A percentile compares a stretch with the other conserved stretches of the same genome.
These are phyloP conservation scores for Nycticebus coucang DNA, from an alignment of 2,113 vertebrate genomes.

Conservation along the genomic window DNA sequence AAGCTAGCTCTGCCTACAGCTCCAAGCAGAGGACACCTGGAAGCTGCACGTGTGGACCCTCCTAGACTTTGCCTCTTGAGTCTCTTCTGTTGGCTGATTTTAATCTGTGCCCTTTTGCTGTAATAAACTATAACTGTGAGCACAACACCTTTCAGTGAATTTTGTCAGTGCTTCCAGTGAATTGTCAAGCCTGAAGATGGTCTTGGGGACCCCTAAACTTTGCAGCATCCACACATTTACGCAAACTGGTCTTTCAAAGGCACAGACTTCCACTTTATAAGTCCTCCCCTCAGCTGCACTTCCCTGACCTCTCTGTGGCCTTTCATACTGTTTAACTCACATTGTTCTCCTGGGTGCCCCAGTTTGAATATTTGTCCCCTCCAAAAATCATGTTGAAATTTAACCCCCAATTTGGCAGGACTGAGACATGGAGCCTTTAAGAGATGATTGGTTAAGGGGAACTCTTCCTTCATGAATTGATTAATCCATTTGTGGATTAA, in stretches of 20 bases:
- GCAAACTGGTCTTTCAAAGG: background rate
- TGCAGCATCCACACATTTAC: background rate
- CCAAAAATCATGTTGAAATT: no score
- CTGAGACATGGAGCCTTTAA: no score
- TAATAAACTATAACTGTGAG: background rate
- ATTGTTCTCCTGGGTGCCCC: background rate
- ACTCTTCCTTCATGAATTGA: no score
- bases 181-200: background rate
- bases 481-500: no score
- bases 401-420: no score
- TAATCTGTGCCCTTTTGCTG: background rate
- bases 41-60: background rate
- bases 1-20: background rate
- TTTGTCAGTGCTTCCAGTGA: background rate
- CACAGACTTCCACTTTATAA: background rate
- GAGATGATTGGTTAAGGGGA: no score
- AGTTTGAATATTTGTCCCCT: no score
- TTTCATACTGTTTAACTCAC: background rate
- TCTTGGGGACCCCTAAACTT: background rate
- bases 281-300: background rate
- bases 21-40: background rate
- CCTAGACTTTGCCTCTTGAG: background rate
- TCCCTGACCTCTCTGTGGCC: background rate
- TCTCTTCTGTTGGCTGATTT: background rate
- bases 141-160: background rate